Percentiles rank a stretch among this genome's conserved stretches.
Evolutionary conservation across 2,888 invertebrate genomes (phyloP).

Genomic region (Philaethria dido): DNA sequence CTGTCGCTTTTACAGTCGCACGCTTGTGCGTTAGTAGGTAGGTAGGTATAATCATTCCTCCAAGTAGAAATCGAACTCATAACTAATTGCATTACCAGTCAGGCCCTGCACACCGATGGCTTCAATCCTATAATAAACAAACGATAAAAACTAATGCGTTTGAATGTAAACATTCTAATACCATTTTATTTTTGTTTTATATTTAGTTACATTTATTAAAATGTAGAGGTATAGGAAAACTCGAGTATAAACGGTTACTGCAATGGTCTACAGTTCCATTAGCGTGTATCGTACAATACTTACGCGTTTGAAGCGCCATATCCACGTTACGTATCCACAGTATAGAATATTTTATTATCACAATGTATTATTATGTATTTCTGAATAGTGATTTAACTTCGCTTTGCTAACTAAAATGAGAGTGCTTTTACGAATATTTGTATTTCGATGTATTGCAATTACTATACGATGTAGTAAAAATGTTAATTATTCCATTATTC

Average conservation of each 20-base stretch:
- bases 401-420: neutral
- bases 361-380: neutral
- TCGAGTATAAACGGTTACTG: conserved; percentile 6
- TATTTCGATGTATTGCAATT: neutral
- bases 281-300: neutral
- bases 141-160: neutral
- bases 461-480: no score
- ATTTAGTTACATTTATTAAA: neutral
- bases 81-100: no score
- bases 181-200: neutral
- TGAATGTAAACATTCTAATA: neutral
- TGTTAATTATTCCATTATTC: no score
- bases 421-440: neutral
- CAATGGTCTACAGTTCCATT: conserved; percentile 13
- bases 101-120: no score
- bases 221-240: neutral
- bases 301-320: neutral
- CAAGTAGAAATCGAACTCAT: no score
- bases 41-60: no score
- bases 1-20: no score
- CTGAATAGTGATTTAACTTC: neutral
- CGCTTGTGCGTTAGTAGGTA: no score
- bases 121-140: no score
- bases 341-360: conserved; percentile 10
- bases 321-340: neutral